Percentiles rank a stretch among this genome's conserved stretches.
Conservation (phyloP, 1,140 invertebrate species). For the Zaprionus nigranus region DNA sequence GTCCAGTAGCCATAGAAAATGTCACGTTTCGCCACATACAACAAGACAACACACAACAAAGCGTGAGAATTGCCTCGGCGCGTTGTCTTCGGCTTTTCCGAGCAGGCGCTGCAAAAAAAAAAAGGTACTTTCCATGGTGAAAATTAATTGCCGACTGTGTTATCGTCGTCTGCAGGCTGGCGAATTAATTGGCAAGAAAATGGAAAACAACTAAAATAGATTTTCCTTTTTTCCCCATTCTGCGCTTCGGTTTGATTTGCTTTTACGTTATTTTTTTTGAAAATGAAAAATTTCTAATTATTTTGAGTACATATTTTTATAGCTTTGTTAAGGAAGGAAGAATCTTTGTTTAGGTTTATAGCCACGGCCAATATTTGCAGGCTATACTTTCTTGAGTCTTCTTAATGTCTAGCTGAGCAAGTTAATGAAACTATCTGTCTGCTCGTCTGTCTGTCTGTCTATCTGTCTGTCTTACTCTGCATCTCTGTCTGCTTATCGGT, state of each 20-base stretch:
- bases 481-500: neutral
- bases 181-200: conserved; percentile 70
- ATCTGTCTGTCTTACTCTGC: neutral
- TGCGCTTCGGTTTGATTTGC: neutral
- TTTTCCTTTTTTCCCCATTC: conserved; percentile 2
- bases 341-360: neutral
- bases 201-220: conserved; percentile 3
- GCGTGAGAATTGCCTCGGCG: conserved; percentile 67
- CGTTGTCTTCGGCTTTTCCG: conserved; percentile 19
- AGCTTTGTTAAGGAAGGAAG: neutral
- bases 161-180: conserved; percentile 45
- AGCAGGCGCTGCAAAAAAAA: conserved; percentile 32
- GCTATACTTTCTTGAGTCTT: neutral
- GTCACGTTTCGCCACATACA: conserved; percentile 79
- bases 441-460: too few species aligned
- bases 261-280: too few species aligned
- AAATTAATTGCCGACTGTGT: conserved; percentile 77
- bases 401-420: too few species aligned
- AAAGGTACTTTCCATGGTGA: conserved; percentile 81
- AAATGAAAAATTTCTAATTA: conserved; percentile 28
- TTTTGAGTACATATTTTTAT: conserved; percentile 30
- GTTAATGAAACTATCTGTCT: neutral
- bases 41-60: conserved; percentile 47
- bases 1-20: conserved; percentile 81
- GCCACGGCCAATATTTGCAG: neutral